A percentile compares a stretch with the other conserved stretches of the same genome.
phyloP scores from a whole-genome alignment of 2,113 vertebrate species.

The Neopipo cinnamomea region DNA sequence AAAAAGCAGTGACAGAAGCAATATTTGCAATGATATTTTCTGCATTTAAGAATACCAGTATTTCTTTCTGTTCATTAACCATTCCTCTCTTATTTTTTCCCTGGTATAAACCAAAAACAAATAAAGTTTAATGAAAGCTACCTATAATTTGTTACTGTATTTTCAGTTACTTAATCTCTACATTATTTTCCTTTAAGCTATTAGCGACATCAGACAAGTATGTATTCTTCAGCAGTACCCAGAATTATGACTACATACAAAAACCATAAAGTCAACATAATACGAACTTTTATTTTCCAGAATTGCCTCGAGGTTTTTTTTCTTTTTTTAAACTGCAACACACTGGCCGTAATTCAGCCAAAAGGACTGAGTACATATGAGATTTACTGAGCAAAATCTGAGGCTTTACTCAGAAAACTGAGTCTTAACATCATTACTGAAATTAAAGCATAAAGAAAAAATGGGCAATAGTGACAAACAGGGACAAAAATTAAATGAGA shows the following conservation, averaged over 20 bases:
- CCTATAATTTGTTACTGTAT: background rate
- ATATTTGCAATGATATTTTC: background rate
- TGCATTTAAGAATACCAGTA: background rate
- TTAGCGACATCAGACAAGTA: background rate
- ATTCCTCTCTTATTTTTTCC: background rate
- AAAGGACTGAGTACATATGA: background rate
- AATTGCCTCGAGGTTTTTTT: background rate
- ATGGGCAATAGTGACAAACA: rapidly evolving
- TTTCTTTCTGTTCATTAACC: background rate
- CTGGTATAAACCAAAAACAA: background rate
- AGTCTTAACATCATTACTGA: background rate
- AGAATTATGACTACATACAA: background rate
- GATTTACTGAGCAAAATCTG: background rate
- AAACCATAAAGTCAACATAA: background rate
- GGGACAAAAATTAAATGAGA: background rate
- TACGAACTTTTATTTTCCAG: background rate
- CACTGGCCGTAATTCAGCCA: background rate
- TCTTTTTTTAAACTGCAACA: background rate
- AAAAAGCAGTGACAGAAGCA: background rate
- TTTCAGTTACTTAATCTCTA: background rate
- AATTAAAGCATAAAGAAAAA: background rate
- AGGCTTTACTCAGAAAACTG: background rate
- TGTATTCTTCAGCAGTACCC: background rate
- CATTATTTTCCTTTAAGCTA: background rate
- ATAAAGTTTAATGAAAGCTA: background rate